Evolutionary conservation across 1,140 invertebrate species (phyloP).

Genomic region (Drosophila obscura): DNA sequence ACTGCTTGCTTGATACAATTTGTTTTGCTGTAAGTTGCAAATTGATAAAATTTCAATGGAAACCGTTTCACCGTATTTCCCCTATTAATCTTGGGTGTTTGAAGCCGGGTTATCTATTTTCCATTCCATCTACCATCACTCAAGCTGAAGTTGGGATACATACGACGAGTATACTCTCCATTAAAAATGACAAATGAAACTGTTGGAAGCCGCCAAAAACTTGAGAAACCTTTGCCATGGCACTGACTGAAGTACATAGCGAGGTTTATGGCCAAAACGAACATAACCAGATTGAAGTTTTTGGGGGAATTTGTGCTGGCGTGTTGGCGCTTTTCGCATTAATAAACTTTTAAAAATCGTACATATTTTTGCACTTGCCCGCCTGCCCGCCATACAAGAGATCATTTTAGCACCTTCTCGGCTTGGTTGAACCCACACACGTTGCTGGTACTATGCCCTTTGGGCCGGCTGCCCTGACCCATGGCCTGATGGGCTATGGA

Average conservation of each 20-base stretch:
- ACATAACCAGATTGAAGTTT: neutral
- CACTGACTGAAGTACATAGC: neutral
- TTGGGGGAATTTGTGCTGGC: too few relatives aligned
- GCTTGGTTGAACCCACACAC: constrained; percentile 44
- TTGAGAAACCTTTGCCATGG: neutral
- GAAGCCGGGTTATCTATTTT: too few relatives aligned
- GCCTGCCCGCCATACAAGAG: neutral
- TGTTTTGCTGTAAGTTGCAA: too few relatives aligned
- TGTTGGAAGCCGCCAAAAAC: neutral
- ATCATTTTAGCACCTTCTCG: constrained; percentile 38
- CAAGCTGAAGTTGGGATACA: too few relatives aligned
- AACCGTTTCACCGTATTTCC: too few relatives aligned
- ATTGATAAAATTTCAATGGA: too few relatives aligned
- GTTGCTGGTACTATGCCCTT: constrained; percentile 44
- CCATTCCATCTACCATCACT: too few relatives aligned
- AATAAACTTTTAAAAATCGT: constrained; percentile 4
- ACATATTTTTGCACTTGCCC: constrained; percentile 15
- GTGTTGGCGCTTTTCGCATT: neutral
- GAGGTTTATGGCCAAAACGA: constrained; percentile 16
- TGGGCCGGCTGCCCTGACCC: constrained; percentile 65
- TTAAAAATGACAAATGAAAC: too few relatives aligned
- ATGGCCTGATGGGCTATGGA: constrained; percentile 30
- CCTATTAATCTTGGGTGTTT: too few relatives aligned
- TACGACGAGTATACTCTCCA: too few relatives aligned
- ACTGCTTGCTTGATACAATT: too few relatives aligned